Evolutionary conservation across 2,113 vertebrate genomes (phyloP), one percentile per base, ranked within the genome.

Genomic region (Engystomops pustulosus): DNA sequence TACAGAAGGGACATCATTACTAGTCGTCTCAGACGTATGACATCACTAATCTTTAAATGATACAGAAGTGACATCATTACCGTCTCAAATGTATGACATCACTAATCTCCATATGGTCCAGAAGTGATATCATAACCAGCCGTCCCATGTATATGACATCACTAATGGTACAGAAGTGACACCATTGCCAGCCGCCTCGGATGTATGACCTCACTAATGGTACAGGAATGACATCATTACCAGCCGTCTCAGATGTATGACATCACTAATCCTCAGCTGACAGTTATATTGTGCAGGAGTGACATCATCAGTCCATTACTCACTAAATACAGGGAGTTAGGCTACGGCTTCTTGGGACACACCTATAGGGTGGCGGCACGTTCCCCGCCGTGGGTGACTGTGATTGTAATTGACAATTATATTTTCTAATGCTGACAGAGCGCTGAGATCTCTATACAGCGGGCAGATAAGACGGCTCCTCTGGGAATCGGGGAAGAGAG

Each of bases 401-500:
- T 67, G 15, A 32, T 67, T 34, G 8, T 10, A 0, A 34, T 10
- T 67, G 62, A 36, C 32, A 34, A 10, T 67, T 8, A 18, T 36
- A 9, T 36, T 36, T 67, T 67, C 27, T 60, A 65, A 32, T 17
- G 65, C 6, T 10, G 25, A 49, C 32, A 36, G 74, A 53, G 72
- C 9, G 27, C 74, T 12, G 49, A 9, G 74, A 36, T 77, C 30
- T 77, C 30, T 55, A 38, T n/a, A 14, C 30, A 34, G 1, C 32
- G 32, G 20, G 36, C 18, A 55, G n/a, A 70, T 49, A 51, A 20
- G 1, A 32, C 44, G 49, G 49, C 49, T 83, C 70, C 53, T 62
- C 53, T 10, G 25, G 81, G 69, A 62, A 27, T n/a, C 23, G 20
- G 32, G n/a, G 9, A 30, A 45, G 17, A 83, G 53, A 32, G 81